Evolutionary conservation across 2,888 invertebrate species (phyloP), one percentile per base, ranked within the genome.

Genomic region (Brachyptera risi): DNA sequence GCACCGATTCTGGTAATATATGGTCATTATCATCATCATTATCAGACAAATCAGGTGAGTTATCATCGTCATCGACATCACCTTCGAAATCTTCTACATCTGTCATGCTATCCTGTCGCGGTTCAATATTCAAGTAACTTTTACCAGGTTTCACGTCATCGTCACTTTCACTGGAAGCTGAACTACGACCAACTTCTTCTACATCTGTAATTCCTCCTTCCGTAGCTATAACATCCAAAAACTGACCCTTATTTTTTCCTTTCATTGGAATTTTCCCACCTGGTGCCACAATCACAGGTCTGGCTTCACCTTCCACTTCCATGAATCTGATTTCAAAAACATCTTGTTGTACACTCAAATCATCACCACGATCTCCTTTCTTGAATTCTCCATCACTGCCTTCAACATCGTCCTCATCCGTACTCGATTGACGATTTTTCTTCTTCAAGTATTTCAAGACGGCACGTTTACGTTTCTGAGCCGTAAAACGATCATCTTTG

Each of bases 201-300:
- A 76, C 69, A 67, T 80, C 80, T 3, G 80, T 80, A 1, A 75
- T 21, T 1, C 72, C 73, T 47, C 77, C 72, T 50, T 69, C 76
- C 17, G 47, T 19, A 9, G 58, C 49, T 24, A 15, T 11, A 1
- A 56, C 59, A 19, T 47, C 56, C 11, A 61, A 35, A n/a, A 61
- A 38, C 26, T 3, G 9, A 13, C 21, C 1, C 17, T 27, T 26
- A 13, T n/a, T 4, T 4, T 44, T 49, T 23, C 31, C 56, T 1
- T 26, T 15, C 24, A 38, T 51, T n/a, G 40, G 27, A n/a, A 24
- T 11, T 3, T 49, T 17, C 11, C 37, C 57, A 17, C 27, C 44
- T 13, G 51, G 38, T 44, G 54, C 35, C 9, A 57, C 23, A 40
- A 58, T 50, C 2, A 40, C 42, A 11, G 57, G 42, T n/a, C 56